These are phyloP conservation scores for Harpalus rubripes DNA, from an alignment of 2,888 invertebrate species.

Conservation along the genomic window DNA sequence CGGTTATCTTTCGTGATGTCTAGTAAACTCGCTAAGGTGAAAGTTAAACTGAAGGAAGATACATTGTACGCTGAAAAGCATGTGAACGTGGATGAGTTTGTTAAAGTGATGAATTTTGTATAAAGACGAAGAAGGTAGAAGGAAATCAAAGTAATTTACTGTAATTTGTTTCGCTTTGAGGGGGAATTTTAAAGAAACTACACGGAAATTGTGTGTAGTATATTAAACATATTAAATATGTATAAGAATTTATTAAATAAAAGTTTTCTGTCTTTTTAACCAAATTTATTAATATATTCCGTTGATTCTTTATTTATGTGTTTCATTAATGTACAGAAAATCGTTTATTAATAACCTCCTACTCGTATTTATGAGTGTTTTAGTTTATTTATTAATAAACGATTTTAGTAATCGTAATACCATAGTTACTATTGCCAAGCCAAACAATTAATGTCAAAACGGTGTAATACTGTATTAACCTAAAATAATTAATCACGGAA, in stretches of 20 bases:
- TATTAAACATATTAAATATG: neutral
- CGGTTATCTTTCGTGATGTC: slow-evolving; percentile 39
- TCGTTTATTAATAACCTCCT: too few species aligned
- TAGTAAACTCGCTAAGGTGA: neutral
- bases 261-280: too few species aligned
- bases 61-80: neutral
- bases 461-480: too few species aligned
- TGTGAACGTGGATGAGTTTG: slow-evolving; percentile 11
- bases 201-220: neutral
- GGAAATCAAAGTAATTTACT: slow-evolving; percentile 13
- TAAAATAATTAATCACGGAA: too few species aligned
- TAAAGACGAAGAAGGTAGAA: neutral
- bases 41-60: slow-evolving; percentile 5
- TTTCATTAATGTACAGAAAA: too few species aligned
- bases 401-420: too few species aligned
- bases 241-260: neutral
- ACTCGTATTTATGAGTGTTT: too few species aligned
- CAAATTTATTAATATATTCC: too few species aligned
- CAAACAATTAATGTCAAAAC: too few species aligned
- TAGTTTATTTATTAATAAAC: too few species aligned
- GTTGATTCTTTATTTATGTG: too few species aligned
- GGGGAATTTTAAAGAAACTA: neutral
- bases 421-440: too few species aligned
- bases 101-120: slow-evolving; percentile 24
- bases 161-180: slow-evolving; percentile 11